Conservation (phyloP, 2,113 vertebrate genomes). For the Pionites leucogaster region DNA sequence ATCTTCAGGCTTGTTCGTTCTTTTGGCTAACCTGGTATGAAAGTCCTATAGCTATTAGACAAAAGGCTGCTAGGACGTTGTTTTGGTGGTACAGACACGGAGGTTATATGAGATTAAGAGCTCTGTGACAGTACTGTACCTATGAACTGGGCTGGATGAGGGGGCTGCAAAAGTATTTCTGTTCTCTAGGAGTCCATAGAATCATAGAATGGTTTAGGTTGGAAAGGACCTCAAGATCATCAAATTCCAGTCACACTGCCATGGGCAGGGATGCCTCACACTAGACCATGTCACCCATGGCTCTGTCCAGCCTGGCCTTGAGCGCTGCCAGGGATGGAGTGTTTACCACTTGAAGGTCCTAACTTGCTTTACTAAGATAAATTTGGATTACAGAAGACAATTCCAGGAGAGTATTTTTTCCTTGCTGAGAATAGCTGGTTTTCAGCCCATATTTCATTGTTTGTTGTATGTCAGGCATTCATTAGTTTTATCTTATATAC, state of each 20-base stretch:
- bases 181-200: neutral
- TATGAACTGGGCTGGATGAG: neutral
- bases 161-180: neutral
- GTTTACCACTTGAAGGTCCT: neutral
- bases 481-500: neutral
- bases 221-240: neutral
- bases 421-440: neutral
- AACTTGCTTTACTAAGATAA: neutral
- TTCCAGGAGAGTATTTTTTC: neutral
- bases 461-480: neutral
- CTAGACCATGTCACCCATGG: neutral
- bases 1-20: neutral
- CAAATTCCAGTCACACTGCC: neutral
- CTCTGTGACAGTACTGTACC: neutral
- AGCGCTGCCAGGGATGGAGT: neutral
- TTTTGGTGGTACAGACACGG: neutral
- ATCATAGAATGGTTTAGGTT: neutral
- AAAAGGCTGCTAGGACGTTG: neutral
- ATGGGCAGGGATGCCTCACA: neutral
- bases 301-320: neutral
- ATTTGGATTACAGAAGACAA: neutral
- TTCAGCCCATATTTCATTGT: neutral
- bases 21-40: neutral
- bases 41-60: neutral
- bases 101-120: neutral